Evolutionary conservation across 2,113 vertebrate genomes (phyloP), one percentile per base, ranked within the genome.

Genomic region (Sorex araneus): DNA sequence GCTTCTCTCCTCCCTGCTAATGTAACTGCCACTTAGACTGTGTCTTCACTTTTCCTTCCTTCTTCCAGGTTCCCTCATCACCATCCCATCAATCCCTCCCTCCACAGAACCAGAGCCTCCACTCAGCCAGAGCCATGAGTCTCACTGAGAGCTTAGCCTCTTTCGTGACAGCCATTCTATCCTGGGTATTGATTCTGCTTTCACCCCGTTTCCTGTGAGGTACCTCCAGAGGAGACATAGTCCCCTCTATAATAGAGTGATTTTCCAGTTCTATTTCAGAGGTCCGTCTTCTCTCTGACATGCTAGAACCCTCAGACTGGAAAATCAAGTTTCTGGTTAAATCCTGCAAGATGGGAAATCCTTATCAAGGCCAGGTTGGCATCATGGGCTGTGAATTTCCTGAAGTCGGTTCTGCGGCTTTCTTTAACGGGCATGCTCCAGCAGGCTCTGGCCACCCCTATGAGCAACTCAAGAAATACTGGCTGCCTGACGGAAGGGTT

Each of bases 261-360:
- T n/a, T 89, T 84, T 54, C 10, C 23, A 57, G 8, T 28, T 47
- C 70, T 23, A 75, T 75, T 94, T 92, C 78, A 54, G 57, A 92
- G 76, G 54, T 77, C 66, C 7, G 4, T 91, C 30, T 83, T 89
- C 67, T 75, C 40, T 78, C 60, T 60, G 36, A 76, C 19, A 27
- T 80, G 27, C 67, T 75, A 45, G 54, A 67, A 78, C 76, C 89
- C 36, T 95, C 75, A 66, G 27, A 47, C 23, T n/a, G 11, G 50
- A 91, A 89, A 83, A 34, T 87, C 71, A 71, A 66, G 34, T 94
- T 95, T 87, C 85, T 90, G n/a, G 74, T 36, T 36, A 73, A 95
- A 47, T 82, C 91, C 76, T 93, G 19, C 45, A 74, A 86, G 83
- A 93, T 27, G n/a, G 50, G 57, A 83, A 60, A 27, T 32, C 2